Base-by-base conservation (phyloP, 2,113 vertebrate species). In the Melanocharis versteri region DNA sequence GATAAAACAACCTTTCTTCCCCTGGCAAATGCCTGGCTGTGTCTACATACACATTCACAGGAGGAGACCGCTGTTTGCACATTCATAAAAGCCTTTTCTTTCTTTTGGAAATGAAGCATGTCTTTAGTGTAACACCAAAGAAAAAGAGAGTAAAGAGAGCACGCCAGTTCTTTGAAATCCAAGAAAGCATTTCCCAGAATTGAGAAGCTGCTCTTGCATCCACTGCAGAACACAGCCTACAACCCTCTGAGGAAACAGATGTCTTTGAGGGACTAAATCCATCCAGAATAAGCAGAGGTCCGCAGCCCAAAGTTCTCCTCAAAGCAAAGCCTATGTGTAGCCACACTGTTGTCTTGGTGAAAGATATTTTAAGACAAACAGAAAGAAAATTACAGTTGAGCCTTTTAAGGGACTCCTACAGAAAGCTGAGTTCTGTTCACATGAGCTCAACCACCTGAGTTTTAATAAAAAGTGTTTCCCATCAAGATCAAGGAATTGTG, bases 81-180 rank as follows among this genome's bases (percentile, higher is more conserved):
- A 66, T 57, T 58, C 68, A 86, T 44, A 88, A 70, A 89, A 82
- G 48, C 13, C 35, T 65, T 58, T n/a, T n/a, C 30, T 24, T 83
- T 21, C 39, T 85, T 77, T 58, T 76, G 69, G 90, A 81, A 92
- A 64, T 16, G 47, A 83, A 66, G 39, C 45, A 35, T 11, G n/a
- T 30, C 90, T 80, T 76, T 5, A 86, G 50, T 18, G 0, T 13
- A 70, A 89, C 6, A 89, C 56, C 31, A 75, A 70, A 68, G 44
- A 42, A 71, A 61, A 76, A 26, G 71, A 51, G 13, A 20, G 22
- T 51, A 81, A 83, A 69, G 54, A 47, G 48, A 84, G 19, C 14
- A 13, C 10, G 66, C 47, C 76, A 92, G 68, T 18, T 81, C 90
- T 94, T 50, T 96, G 89, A 94, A 95, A 89, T 56, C 60, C 80